Evolutionary conservation across 2,797 vertebrate genomes (phyloP).

Genomic region (Melopsittacus undulatus): DNA sequence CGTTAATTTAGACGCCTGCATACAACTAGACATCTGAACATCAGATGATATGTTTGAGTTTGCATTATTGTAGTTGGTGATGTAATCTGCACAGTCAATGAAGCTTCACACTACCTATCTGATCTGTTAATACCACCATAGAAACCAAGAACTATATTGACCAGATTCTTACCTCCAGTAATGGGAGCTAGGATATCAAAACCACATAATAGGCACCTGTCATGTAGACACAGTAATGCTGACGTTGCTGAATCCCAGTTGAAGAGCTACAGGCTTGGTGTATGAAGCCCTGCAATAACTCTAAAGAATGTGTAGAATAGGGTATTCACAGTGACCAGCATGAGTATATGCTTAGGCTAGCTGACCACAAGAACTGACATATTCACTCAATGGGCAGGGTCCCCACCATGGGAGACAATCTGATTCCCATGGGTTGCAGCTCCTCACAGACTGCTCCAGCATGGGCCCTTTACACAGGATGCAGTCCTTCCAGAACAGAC

Average conservation of each 20-base stretch:
- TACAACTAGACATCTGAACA: neutral
- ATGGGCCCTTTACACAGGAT: neutral
- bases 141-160: neutral
- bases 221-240: neutral
- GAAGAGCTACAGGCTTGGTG: neutral
- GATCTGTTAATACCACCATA: neutral
- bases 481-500: neutral
- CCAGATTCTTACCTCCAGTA: neutral
- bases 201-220: too few species aligned
- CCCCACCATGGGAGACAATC: neutral
- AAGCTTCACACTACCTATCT: neutral
- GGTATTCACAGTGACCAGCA: neutral
- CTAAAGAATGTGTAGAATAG: neutral
- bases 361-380: neutral
- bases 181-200: neutral
- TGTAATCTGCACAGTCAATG: neutral
- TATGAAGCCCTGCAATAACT: neutral
- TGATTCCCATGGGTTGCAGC: neutral
- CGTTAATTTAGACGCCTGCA: neutral
- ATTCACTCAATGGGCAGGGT: neutral
- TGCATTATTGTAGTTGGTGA: neutral
- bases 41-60: neutral
- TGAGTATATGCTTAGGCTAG: neutral
- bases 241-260: neutral
- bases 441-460: neutral